phyloP scores from a whole-genome alignment of 2,888 invertebrate genomes.

The Melipona beecheii region DNA sequence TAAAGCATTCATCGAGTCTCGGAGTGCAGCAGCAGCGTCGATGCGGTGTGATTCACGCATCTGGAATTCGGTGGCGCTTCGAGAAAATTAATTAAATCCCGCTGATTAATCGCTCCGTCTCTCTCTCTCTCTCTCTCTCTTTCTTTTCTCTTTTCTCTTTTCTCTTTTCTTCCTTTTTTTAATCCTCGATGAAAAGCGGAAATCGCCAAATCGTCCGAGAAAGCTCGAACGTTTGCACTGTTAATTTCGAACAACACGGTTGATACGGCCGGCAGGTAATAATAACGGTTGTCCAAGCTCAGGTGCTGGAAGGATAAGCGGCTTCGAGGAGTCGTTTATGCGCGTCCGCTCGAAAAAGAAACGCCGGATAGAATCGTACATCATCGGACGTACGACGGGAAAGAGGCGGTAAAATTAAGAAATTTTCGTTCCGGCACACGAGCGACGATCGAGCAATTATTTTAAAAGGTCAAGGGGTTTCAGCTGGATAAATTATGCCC shows the following conservation, averaged over 20 bases:
- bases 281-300: conserved; percentile 42
- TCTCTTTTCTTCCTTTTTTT: neutral
- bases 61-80: conserved; percentile 57
- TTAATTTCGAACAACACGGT: conserved; percentile 28
- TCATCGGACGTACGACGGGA: conserved; percentile 51
- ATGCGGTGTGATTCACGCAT: conserved; percentile 55
- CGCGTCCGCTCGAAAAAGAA: conserved; percentile 34
- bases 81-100: conserved; percentile 47
- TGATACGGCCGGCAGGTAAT: conserved; percentile 48
- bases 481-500: conserved; percentile 65
- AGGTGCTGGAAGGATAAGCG: conserved; percentile 5
- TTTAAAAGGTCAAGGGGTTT: conserved; percentile 67
- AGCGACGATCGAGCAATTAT: conserved; percentile 63
- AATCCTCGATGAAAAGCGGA: neutral
- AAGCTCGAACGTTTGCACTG: conserved; percentile 12
- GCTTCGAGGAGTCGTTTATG: conserved; percentile 27
- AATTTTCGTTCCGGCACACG: conserved; percentile 57
- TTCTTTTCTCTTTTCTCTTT: neutral
- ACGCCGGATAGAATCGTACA: conserved; percentile 54
- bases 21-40: conserved; percentile 34
- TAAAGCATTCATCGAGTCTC: conserved; percentile 48
- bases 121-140: neutral
- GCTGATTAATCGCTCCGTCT: conserved; percentile 4
- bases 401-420: conserved; percentile 65
- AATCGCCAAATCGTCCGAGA: neutral